Evolutionary conservation across 2,888 invertebrate species (phyloP).

Genomic region (Cheilosia vulpina): DNA sequence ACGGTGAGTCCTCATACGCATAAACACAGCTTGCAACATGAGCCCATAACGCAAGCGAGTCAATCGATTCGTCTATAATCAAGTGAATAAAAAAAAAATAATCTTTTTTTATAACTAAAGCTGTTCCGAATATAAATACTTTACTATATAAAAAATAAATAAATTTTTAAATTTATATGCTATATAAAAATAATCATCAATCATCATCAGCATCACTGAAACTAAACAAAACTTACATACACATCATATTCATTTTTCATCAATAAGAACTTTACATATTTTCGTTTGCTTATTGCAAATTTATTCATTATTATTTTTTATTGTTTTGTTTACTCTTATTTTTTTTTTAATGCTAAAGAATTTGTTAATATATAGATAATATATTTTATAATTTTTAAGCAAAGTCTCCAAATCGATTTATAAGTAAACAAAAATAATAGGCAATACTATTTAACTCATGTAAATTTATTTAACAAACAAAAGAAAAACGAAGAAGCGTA

Average conservation of each 20-base stretch:
- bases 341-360: conserved; percentile 48
- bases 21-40: conserved; percentile 65
- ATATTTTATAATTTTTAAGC: conserved; percentile 69
- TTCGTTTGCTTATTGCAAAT: conserved; percentile 47
- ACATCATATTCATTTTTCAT: conserved; percentile 48
- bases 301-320: conserved; percentile 29
- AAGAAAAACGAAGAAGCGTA: conserved; percentile 16
- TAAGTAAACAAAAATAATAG: conserved; percentile 58
- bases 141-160: conserved; percentile 26
- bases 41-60: conserved; percentile 5
- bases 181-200: conserved; percentile 51
- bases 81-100: conserved; percentile 4
- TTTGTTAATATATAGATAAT: conserved; percentile 70
- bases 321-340: conserved; percentile 12
- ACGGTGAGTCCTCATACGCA: conserved; percentile 79
- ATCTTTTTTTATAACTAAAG: conserved; percentile 29
- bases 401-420: conserved; percentile 70
- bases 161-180: conserved; percentile 61
- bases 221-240: conserved; percentile 25
- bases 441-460: conserved; percentile 61
- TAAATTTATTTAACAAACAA: conserved; percentile 64
- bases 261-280: conserved; percentile 15
- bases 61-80: conserved; percentile 42
- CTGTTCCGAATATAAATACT: conserved; percentile 53
- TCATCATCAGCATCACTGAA: conserved; percentile 41